Evolutionary conservation across 92 coral and sea anemone species (phyloP).

Genomic region (Epizoanthus stellaris): DNA sequence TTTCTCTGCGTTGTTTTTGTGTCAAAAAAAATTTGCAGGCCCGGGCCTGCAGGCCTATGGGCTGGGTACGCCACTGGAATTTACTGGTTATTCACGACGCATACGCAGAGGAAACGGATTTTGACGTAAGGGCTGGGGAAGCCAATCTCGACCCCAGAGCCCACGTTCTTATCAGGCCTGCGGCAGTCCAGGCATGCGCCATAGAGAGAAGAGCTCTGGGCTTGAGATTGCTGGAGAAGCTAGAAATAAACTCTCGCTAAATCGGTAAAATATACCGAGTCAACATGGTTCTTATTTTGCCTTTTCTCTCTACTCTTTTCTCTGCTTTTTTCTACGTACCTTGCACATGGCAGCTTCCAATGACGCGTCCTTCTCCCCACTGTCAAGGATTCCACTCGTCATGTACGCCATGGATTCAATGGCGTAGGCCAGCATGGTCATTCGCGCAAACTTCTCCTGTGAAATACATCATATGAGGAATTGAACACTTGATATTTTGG

Average conservation of each 20-base stretch:
- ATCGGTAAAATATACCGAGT: neutral
- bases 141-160: no score
- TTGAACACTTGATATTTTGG: neutral
- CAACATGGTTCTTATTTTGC: neutral
- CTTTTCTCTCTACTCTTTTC: neutral
- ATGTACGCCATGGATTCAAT: conserved; percentile 87
- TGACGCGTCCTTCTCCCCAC: conserved; percentile 77
- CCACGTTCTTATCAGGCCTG: no score
- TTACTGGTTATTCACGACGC: no score
- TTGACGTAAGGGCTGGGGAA: neutral
- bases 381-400: conserved; percentile 79
- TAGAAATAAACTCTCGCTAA: neutral
- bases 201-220: no score
- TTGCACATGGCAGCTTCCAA: conserved; percentile 92
- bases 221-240: no score
- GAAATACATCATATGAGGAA: neutral
- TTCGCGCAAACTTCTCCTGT: conserved; percentile 88
- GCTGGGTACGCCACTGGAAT: no score
- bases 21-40: no score
- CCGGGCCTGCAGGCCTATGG: no score
- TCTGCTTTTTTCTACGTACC: conserved; percentile 33
- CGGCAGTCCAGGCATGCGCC: no score
- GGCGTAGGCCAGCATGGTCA: conserved; percentile 79
- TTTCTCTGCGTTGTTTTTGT: no score
- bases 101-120: neutral